Conservation (phyloP, 2,113 vertebrate species). For the Spilogale gracilis region DNA sequence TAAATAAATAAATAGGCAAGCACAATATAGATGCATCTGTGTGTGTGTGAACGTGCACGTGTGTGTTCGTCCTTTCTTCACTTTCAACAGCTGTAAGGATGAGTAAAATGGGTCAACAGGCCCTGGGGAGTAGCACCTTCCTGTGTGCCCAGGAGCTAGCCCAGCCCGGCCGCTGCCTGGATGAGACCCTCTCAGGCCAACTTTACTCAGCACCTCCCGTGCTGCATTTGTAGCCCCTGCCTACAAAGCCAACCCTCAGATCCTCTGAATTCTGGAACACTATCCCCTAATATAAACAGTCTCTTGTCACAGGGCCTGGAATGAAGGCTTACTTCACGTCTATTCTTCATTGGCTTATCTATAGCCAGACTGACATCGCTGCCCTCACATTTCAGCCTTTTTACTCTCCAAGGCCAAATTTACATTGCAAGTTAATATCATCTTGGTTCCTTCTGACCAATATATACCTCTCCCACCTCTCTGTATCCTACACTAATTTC, state of each 20-base stretch:
- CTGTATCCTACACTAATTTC: neutral
- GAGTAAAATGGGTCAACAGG: neutral
- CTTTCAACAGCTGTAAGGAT: neutral
- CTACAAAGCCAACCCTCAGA: neutral
- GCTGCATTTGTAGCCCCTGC: no score
- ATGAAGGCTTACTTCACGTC: neutral
- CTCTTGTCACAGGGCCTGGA: neutral
- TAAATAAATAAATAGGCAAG: neutral
- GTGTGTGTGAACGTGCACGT: no score
- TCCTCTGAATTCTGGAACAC: neutral
- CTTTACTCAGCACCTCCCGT: neutral
- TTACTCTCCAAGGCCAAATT: neutral
- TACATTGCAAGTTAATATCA: conserved; percentile 33
- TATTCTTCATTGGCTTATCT: neutral
- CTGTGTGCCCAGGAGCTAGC: neutral
- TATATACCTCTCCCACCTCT: neutral
- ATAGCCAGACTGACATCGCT: neutral
- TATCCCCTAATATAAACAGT: neutral
- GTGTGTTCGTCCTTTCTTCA: neutral
- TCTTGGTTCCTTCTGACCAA: conserved; percentile 22
- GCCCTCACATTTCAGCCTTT: neutral
- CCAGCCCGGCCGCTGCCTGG: fast-evolving
- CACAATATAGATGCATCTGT: neutral
- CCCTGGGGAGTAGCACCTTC: neutral
- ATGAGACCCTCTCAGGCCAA: neutral